Evolutionary conservation across 2,113 vertebrate genomes (phyloP), one percentile per base, ranked within the genome.

Genomic region (Picathartes gymnocephalus): DNA sequence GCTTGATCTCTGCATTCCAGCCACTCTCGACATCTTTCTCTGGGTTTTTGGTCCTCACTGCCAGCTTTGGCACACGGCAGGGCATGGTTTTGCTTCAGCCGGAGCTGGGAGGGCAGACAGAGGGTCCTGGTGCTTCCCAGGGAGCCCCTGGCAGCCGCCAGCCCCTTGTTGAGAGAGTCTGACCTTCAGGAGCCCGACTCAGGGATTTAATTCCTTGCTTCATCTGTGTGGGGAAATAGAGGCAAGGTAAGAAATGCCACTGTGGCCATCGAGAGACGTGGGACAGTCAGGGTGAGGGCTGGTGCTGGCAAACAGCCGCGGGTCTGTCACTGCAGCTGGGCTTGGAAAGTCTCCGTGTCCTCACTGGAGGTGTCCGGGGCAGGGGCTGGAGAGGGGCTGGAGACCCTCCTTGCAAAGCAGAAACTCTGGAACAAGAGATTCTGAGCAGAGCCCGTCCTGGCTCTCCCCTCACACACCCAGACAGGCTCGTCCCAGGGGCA

Each of bases 291-390:
- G 82, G 86, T 15, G 39, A 21, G 5, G 48, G 87, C 2, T 11
- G 86, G 39, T 13, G 56, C n/a, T 73, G 84, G 77, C 88, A 81
- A 27, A 80, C 40, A 7, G 21, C 51, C 22, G 50, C 3, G 15
- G 5, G 45, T 4, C 25, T 4, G 33, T 58, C 77, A 51, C 54
- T 11, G 45, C 54, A 25, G 82, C 68, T 11, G 8, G 39, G 39
- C 70, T 27, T 48, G 2, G 5, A 15, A 47, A n/a, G 42, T 1
- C 56, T 25, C 60, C 0, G 39, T 20, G 88, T 81, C 81, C 60
- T 7, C 17, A 1, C 31, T 0, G 6, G 25, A 3, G 35, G 13
- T 24, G 39, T 11, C 24, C 1, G 0, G 39, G 40, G 47, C 3
- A 3, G 24, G 81, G 76, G 70, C 6, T 6, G 62, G 33, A 30